Percentiles rank a stretch among this genome's conserved stretches.
phyloP scores from a whole-genome alignment of 1,140 invertebrate species.

The Drosophila eugracilis region DNA sequence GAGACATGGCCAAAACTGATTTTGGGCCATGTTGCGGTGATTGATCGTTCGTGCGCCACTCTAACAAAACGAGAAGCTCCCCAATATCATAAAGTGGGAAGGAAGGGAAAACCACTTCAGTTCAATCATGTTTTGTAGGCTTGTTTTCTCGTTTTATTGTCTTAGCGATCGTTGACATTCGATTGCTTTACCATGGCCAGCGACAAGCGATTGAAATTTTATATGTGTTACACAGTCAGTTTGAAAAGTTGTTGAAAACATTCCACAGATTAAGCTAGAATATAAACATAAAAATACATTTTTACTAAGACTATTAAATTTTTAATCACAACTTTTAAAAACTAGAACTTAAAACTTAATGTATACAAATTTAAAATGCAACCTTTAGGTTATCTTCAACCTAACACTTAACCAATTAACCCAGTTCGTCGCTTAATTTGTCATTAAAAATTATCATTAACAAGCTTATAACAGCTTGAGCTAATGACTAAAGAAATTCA shows the following conservation, averaged over 20 bases:
- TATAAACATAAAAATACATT: too few relatives aligned
- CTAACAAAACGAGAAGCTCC: constrained; percentile 34
- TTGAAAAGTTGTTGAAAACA: background rate
- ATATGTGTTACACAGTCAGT: constrained; percentile 18
- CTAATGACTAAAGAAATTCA: constrained; percentile 38
- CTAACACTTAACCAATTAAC: constrained; percentile 6
- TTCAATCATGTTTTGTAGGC: constrained; percentile 26
- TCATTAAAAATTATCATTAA: constrained; percentile 31
- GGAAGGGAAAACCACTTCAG: constrained; percentile 14
- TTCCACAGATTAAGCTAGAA: background rate
- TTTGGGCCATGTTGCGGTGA: constrained; percentile 52
- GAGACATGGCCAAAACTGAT: constrained; percentile 60
- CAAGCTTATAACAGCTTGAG: constrained; percentile 9
- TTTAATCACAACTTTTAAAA: too few relatives aligned
- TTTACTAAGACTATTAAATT: too few relatives aligned
- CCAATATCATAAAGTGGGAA: constrained; percentile 8
- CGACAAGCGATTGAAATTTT: constrained; percentile 29
- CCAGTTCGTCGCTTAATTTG: constrained; percentile 19
- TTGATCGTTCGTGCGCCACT: constrained; percentile 71
- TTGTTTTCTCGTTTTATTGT: constrained; percentile 14
- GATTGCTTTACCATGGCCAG: constrained; percentile 37
- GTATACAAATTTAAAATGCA: constrained; percentile 7
- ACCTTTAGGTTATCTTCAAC: background rate
- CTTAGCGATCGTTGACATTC: constrained; percentile 45
- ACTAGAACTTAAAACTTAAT: background rate